Base-by-base conservation (phyloP, 1,140 invertebrate genomes). In the Camponotus vicinus region DNA sequence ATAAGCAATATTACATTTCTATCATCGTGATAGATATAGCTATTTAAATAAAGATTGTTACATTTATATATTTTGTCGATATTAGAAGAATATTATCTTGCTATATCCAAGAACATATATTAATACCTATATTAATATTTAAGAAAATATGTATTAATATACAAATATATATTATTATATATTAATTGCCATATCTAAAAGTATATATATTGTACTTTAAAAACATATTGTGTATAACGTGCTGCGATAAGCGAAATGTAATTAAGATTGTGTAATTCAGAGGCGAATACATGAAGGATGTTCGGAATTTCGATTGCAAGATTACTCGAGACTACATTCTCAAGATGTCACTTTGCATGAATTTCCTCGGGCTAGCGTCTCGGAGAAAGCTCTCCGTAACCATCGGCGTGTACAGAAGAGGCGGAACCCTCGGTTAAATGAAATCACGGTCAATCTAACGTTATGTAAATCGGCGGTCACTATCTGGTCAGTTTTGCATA, bases 361-460 rank as follows among this genome's bases (percentile, higher is more conserved):
- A 90, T 90, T 87, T 89, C 71, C 85, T 34, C 42, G 1, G 78
- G n/a, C 8, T 45, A 1, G 7, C 69, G 27, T 71, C 85, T 85
- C 75, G 34, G 59, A 90, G 32, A 42, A 45, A 21, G 55, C 77
- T 91, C 86, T 91, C 76, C 86, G 71, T 86, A 75, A 42, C 87
- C 83, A 88, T 66, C 88, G 84, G 64, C 69, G 75, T 42, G 64
- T 76, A 80, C 85, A 15, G 49, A 52, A 52, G 13, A 75, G 15
- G 9, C 55, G 55, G 40, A 73, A 37, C 86, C 78, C 67, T 82
- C 73, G 64, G 84, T 71, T 89, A 93, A 94, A 94, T 93, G 92
- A 95, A 95, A 95, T 95, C 94, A 95, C 94, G 93, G 94, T 92
- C 94, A 94, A 95, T 95, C 94, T 95, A 92, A 94, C 94, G 92